Percentiles rank a stretch among this genome's conserved stretches.
Evolutionary conservation across 1,140 invertebrate species (phyloP).

Genomic region (Leptestheria dahalacensis): DNA sequence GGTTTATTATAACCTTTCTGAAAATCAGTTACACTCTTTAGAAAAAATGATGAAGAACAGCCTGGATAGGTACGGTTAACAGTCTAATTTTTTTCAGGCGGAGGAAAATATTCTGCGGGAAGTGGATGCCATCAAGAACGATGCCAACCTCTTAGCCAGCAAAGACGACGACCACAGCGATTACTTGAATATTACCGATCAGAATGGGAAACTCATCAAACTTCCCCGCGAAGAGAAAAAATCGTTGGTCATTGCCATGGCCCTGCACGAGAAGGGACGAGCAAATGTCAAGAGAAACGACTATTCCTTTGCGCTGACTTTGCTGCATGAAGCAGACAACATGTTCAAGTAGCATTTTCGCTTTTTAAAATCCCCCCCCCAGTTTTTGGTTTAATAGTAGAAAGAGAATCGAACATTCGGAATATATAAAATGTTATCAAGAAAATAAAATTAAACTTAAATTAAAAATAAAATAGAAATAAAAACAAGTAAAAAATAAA

Average conservation of each 20-base stretch:
- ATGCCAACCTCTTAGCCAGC: conserved; percentile 29
- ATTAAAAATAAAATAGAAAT: conserved; percentile 14
- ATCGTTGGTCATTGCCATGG: conserved; percentile 51
- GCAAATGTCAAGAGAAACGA: conserved; percentile 45
- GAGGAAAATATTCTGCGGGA: conserved; percentile 22
- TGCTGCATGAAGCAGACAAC: conserved; percentile 57
- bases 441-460: too few species aligned
- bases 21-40: conserved; percentile 9
- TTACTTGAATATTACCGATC: conserved; percentile 51
- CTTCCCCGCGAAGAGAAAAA: conserved; percentile 47
- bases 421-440: too few species aligned
- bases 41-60: too few species aligned
- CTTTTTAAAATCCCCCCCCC: conserved; percentile 12
- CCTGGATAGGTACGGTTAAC: too few species aligned
- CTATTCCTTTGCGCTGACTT: conserved; percentile 47
- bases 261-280: conserved; percentile 58
- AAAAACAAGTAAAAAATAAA: conserved; percentile 5
- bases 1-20: conserved; percentile 22
- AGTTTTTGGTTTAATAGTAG: too few species aligned
- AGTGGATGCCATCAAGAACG: conserved; percentile 26
- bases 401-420: too few species aligned
- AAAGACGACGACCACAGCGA: conserved; percentile 21
- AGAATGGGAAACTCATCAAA: conserved; percentile 49
- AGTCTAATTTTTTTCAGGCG: conserved; percentile 20
- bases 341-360: conserved; percentile 43